Evolutionary conservation across 2,113 vertebrate genomes (phyloP), one percentile per base, ranked within the genome.

Genomic region (Sinocyclocheilus anshuiensis): DNA sequence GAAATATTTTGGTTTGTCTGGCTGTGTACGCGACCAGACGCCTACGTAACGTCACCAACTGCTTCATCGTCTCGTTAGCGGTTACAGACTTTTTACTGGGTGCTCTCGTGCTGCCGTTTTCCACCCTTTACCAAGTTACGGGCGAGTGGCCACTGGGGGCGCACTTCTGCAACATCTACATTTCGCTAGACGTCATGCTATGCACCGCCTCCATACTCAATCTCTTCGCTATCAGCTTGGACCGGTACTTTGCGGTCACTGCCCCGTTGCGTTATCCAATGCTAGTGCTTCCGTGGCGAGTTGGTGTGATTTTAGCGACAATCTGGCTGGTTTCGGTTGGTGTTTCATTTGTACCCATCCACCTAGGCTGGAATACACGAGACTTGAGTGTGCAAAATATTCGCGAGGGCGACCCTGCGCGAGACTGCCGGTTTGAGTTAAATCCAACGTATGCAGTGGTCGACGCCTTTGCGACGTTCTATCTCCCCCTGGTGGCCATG

Each of bases 131-230:
- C 0, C 94, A 97, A 84, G 92, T 99, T 1, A 84, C 75, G 0
- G 87, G 87, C 2, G 92, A 92, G 6, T 99, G 98, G 97, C 93
- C 92, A 3, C 95, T 98, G 0, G 94, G 96, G 61, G 92, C 92
- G 0, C 89, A 90, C 87, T 93, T 99, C 81, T 99, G 98, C 91
- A 97, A 99, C 86, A 94, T 99, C 92, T 98, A 99, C 84, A 95
- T 92, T 89, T 99, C 97, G 89, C 92, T 99, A 93, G 98, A 99
- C 0, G 97, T 99, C 89, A 99, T 99, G 98, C 93, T 99, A 50
- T 98, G 97, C 92, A 99, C 98, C 0, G 98, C 97, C 80, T 99
- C 98, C 90, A 99, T 99, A 89, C 97, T 99, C 87, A 98, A 97
- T 84, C 96, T 99, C 50, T 94, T 99, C 87, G 93, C 96, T 93